Base-by-base conservation (phyloP, 1,140 invertebrate species). In the Lordiphosa mommai region DNA sequence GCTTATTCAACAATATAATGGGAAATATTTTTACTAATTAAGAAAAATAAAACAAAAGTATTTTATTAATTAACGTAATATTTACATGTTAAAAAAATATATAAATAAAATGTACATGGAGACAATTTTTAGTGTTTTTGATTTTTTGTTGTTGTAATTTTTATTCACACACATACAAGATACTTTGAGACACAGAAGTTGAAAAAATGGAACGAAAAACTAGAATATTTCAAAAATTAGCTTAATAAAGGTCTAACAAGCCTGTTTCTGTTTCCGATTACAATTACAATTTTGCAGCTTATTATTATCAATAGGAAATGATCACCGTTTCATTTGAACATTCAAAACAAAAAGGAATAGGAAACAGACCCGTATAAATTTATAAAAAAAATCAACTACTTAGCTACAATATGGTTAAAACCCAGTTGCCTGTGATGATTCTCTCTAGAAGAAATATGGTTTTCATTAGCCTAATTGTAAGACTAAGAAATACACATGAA, bases 151-250 rank as follows among this genome's bases (percentile, higher is more conserved):
- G 57, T 61, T 48, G 48, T 67, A 82, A 84, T 82, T 82, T 72
- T 59, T 82, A 74, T 88, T 85, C 87, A 88, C 87, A 88, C 87
- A 88, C 87, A 88, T 88, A 88, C 87, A 88, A 88, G 87, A 88
- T 88, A 88, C 87, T 88, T 88, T 88, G 87, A 87, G 79, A 86
- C 80, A 84, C 79, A 60, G 72, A 56, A 84, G 40, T 65, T 27
- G 49, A 63, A 63, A 61, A 70, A 70, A 60, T 40, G 9, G 66
- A 60, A 61, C 46, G 55, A 56, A 23, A 56, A 57, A 36, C 4
- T 36, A 29, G 32, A 69, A 58, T 47, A 32, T 23, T 13, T 20
- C 32, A 34, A 5, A 12, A 59, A 36, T 20, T 36, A 55, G 27
- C 38, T 52, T 43, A 16, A 27, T n/a, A 47, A 29, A 37, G 3